Percentiles rank a stretch among this genome's conserved stretches.
Conservation (phyloP, 2,797 vertebrate genomes). For the Lepidocolaptes lacrymiger region DNA sequence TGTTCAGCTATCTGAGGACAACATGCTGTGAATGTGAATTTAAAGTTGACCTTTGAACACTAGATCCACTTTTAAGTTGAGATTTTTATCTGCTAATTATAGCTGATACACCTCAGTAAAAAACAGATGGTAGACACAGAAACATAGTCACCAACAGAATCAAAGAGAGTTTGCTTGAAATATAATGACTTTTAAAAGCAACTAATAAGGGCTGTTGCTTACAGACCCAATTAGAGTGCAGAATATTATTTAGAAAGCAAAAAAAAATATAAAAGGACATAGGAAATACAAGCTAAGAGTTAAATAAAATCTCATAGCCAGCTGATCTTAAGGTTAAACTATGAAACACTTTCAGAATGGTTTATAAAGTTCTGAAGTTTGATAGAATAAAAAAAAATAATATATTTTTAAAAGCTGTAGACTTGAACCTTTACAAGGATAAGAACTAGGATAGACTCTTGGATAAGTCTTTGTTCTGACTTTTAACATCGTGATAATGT, state of each 20-base stretch:
- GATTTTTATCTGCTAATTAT: neutral
- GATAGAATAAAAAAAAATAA: neutral
- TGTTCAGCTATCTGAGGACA: neutral
- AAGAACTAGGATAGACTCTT: neutral
- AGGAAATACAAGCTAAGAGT: neutral
- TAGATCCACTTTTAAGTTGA: neutral
- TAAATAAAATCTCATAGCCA: neutral
- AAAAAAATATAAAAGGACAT: rapidly evolving
- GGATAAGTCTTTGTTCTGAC: neutral
- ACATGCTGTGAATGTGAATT: neutral
- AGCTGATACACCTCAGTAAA: neutral
- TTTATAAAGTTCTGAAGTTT: neutral
- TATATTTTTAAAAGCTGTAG: neutral
- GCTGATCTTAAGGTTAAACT: neutral
- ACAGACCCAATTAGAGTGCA: neutral
- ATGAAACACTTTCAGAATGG: neutral
- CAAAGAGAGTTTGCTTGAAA: neutral
- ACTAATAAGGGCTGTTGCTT: neutral
- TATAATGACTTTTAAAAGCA: neutral
- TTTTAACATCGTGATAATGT: neutral
- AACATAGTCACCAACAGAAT: neutral
- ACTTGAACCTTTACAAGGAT: neutral
- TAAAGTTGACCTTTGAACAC: neutral
- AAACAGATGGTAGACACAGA: neutral
- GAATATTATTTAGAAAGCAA: neutral